Evolutionary conservation across 2,797 vertebrate genomes (phyloP), one percentile per base, ranked within the genome.

Genomic region (Tapirus indicus): DNA sequence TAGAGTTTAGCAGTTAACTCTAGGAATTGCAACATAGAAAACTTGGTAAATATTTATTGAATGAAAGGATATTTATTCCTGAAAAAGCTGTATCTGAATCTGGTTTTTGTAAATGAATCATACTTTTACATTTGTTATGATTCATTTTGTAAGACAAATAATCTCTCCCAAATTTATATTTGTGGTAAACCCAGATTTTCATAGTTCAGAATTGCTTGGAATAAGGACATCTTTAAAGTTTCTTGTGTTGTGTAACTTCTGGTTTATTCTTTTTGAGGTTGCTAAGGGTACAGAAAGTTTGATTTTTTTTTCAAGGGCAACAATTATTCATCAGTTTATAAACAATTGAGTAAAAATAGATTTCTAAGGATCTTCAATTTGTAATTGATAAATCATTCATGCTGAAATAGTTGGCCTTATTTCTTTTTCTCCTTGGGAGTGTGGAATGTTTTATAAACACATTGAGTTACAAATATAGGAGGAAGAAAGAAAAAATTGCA

Each of bases 271-370:
- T 97, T 80, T 52, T 13, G 35, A 82, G 44, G 79, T 97, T 96
- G 95, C 87, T 89, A 92, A 95, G 89, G 89, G 64, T 91, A 83
- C 79, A 86, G 62, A 58, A 92, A n/a, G 32, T 75, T 89, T 49
- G 32, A 23, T 20, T 56, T 38, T 88, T 58, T 79, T 85, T 87
- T 82, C 12, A 71, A 90, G 58, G n/a, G 41, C 66, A 68, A 56
- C 14, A 74, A 47, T 95, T 95, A 90, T 91, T 94, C 52, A 72
- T n/a, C 35, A 96, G 79, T 83, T 93, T 92, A 97, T 97, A 94
- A 97, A 92, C 78, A 96, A 89, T 60, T 96, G 58, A 60, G 35
- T 93, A 95, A 97, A 97, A 96, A 97, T 96, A 97, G 88, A 88
- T 94, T 86, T 88, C 71, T 96, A 62, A 88, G 88, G 41, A 74